Base-by-base conservation (phyloP, 2,113 vertebrate species). In the Dicerorhinus sumatrensis region DNA sequence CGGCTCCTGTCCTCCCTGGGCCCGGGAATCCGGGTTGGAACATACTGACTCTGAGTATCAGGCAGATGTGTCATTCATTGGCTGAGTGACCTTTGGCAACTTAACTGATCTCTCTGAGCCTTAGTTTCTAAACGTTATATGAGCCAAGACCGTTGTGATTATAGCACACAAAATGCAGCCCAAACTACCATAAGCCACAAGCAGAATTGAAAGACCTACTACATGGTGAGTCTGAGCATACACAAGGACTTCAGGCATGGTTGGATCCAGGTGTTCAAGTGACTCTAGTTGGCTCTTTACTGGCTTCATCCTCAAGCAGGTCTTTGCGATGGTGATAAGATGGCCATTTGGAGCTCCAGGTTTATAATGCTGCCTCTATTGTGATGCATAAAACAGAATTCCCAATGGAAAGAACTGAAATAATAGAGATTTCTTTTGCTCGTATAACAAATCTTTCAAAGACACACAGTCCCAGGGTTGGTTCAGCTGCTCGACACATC, bases 1-100 rank as follows among this genome's bases (percentile, higher is more conserved):
- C 65, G 77, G 3, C 94, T 85, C 51, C 72, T 96, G 95, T 97
- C 63, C 27, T 96, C 92, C 89, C 60, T 94, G 69, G 60, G 65
- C 12, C 36, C 0, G 8, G 39, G 54, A 60, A 23, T 36, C 39
- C 36, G 58, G 31, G 13, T 25, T 13, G 33, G 67, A 46, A 16
- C 75, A n/a, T 16, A 11, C 67, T 0, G 36, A 27, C 63, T 84
- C 58, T 60, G 56, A 2, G 1, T 42, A 42, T 82, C 80, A 58
- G 62, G 65, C 36, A 51, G 10, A 60, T 23, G 60, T 63, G 14
- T 33, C 29, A 1, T 48, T 82, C 6, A 0, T 11, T 33, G n/a
- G 7, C 62, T 33, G 65, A 46, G 33, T 13, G 36, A 80, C 16
- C 58, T 33, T 60, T n/a, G 65, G 39, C 16, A 8, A 18, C 33